Base-by-base conservation (phyloP, 2,888 invertebrate species). In the Clitarchus hookeri region DNA sequence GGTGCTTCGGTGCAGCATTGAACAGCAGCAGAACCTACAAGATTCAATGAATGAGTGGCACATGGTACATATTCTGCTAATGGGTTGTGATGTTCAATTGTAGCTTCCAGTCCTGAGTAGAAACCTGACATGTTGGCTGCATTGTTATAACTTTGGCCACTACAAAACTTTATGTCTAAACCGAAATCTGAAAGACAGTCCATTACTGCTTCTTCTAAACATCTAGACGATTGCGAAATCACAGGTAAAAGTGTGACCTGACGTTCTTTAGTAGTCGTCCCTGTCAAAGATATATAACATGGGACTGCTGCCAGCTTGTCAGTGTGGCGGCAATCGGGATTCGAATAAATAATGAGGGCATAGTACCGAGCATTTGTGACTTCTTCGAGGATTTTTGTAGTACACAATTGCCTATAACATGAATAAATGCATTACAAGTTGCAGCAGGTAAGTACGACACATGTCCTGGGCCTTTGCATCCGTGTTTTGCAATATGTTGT, bases 401-500 rank as follows among this genome's bases (percentile, higher is more conserved):
- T 27, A 79, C 79, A 79, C 79, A 79, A 79, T 27, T 79, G 23
- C 23, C 79, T 0, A 11, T 79, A 79, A n/a, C 23, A 79, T 79
- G 25, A 11, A 79, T n/a, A 79, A 79, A 79, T 79, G 9, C 79
- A 79, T n/a, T 79, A 79, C 79, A n/a, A 4, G 79, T n/a, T n/a
- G 25, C 79, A 79, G 25, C 79, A 79, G 79, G 23, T 79, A 79
- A n/a, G 79, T n/a, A 79, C 23, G 25, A n/a, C 27, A 79, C 25
- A 79, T 19, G 27, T n/a, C 12, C 77, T 77, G 13, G 79, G n/a
- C 13, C 79, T 79, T 79, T n/a, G 25, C 13, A 19, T 79, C 25
- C 79, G 27, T 79, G 23, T 79, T 79, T 79, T 79, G 25, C 79
- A n/a, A 79, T 79, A 79, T n/a, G 79, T 23, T 79, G 79, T 79